Base-by-base conservation (phyloP, 2,797 vertebrate genomes). In the Mallotus villosus region DNA sequence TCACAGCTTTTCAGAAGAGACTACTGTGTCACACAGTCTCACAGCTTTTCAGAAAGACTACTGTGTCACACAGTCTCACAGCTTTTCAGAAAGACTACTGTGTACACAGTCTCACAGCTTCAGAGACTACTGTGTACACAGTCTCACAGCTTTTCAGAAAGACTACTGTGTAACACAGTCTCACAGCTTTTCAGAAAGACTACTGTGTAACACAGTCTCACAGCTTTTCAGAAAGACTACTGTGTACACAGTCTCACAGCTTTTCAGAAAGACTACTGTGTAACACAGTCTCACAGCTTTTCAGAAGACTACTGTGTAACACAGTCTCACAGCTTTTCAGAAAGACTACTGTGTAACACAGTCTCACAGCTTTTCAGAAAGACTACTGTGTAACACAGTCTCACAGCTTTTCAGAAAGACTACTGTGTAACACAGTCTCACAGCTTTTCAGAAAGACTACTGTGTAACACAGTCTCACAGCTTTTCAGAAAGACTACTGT, bases 61-160 rank as follows among this genome's bases (percentile, higher is more conserved):
- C 82, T 77, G 37, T 34, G 82, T 85, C 84, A n/a, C n/a, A 85
- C 81, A 85, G 84, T 87, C 81, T 70, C 70, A 41, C 78, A 79
- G 87, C 85, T 86, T 86, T 88, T 86, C 84, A 78, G 65, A 70
- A 88, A n/a, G n/a, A n/a, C n/a, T n/a, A n/a, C n/a, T n/a, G n/a
- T n/a, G n/a, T n/a, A n/a, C n/a, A n/a, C n/a, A n/a, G n/a, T n/a
- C n/a, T n/a, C n/a, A 49, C 9, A 66, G 83, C 82, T 19, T 16
- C 60, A 14, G 60, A 25, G 24, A 32, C 4, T 3, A 32, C 4
- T 32, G 32, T 32, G 32, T 34, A 34, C n/a, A n/a, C 32, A 34
- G 32, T 34, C 32, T 34, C 11, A 62, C 71, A 82, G 84, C 81
- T 83, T 80, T 86, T 82, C 85, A 81, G 84, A 77, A 49, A 49